These are phyloP conservation scores for Falco cherrug DNA, from an alignment of 2,797 vertebrate species.

Conservation along the genomic window DNA sequence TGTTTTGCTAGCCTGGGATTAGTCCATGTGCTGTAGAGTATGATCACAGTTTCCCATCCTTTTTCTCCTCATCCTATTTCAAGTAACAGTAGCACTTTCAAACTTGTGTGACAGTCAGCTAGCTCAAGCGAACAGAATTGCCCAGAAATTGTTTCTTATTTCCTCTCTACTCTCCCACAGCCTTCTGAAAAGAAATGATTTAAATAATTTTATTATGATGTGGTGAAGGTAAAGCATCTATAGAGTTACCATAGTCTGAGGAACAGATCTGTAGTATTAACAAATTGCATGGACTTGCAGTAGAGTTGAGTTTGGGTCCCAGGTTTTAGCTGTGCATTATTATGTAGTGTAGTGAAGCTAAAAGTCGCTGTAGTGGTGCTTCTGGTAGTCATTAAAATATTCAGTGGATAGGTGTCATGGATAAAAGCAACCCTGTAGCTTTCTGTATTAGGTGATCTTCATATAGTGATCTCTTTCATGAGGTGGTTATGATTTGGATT, in stretches of 20 bases:
- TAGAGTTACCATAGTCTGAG: background rate
- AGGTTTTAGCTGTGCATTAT: background rate
- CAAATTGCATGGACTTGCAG: background rate
- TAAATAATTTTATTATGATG: background rate
- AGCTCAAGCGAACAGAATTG: background rate
- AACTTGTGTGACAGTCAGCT: background rate
- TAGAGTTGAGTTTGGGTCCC: background rate
- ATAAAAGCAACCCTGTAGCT: background rate
- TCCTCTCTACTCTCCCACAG: background rate
- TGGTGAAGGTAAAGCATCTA: background rate
- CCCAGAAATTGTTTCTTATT: background rate
- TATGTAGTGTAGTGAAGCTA: background rate
- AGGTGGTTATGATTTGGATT: background rate
- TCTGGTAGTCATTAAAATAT: background rate
- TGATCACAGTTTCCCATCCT: background rate
- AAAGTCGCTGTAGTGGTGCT: background rate
- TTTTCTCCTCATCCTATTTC: background rate
- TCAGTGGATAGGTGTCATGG: too few relatives aligned
- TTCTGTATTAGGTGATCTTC: background rate
- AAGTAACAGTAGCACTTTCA: background rate
- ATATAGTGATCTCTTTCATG: background rate
- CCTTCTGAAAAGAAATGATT: background rate
- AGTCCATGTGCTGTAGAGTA: background rate
- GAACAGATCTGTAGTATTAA: background rate
- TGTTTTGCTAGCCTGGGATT: background rate